Evolutionary conservation across 1,140 invertebrate species (phyloP), one percentile per base, ranked within the genome.

Genomic region (Chironomus striatipennis): DNA sequence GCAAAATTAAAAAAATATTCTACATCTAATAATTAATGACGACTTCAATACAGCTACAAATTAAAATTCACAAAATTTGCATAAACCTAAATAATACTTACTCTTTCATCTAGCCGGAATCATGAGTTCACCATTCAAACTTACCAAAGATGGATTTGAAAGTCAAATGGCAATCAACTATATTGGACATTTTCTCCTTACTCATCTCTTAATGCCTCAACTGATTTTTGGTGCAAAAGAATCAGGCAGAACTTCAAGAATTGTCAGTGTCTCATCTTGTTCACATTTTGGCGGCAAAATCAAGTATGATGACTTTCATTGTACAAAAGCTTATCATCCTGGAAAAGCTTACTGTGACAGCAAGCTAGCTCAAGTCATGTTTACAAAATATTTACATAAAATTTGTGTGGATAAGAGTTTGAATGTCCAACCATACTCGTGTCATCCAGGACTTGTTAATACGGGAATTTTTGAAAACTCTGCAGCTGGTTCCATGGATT

Each of bases 381-480:
- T 88, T 76, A 90, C 93, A 2, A 88, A 88, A 75, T 87, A 87
- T 78, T 81, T 96, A 15, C 87, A 93, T 76, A 83, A 84, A 9
- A 76, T 88, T 3, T 57, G 47, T n/a, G n/a, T 1, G 4, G 47
- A 57, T 12, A 57, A 57, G n/a, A 82, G 85, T 10, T 77, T 81
- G 5, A 81, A 83, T 72, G 87, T 97, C 1, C 86, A 88, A 80
- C 85, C 88, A 0, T 90, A 90, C 79, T 86, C 90, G 0, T 89
- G 96, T 9, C 95, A 97, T 86, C 95, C 95, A 7, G 95, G 95
- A 17, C 85, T 97, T 64, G 91, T 96, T 1, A 87, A 91, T 80
- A 95, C 94, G 1, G 91, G 92, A 75, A 81, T 97, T 43, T 96
- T 96, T 81, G 83, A 90, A 74, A 83, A 88, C n/a, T 83, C 82